These are phyloP conservation scores for Orestias chungarensis DNA, from an alignment of 2,797 vertebrate genomes.

Conservation along the genomic window DNA sequence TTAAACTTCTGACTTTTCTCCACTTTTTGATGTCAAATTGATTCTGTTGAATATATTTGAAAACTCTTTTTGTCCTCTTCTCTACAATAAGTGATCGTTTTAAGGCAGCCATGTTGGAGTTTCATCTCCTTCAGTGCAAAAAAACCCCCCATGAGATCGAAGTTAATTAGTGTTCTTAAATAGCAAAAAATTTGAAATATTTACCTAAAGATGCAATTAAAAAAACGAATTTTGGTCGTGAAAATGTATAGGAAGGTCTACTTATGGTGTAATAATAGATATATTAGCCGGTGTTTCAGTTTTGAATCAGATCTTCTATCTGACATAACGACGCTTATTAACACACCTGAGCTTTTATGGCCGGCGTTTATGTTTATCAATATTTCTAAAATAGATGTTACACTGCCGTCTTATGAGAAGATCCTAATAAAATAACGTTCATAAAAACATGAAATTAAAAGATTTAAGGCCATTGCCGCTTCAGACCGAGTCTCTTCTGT, in stretches of 20 bases:
- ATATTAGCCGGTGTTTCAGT: too few species aligned
- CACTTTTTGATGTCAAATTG: too few species aligned
- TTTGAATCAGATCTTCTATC: neutral
- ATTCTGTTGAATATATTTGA: too few species aligned
- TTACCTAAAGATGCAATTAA: slow-evolving; percentile 1
- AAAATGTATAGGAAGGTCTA: slow-evolving; percentile 1
- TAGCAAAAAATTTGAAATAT: slow-evolving; percentile 16
- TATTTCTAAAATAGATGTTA: slow-evolving; percentile 42
- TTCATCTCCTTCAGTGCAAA: too few species aligned
- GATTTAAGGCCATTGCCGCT: slow-evolving; percentile 61
- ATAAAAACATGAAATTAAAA: slow-evolving; percentile 64
- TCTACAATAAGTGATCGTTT: too few species aligned
- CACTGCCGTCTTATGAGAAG: slow-evolving; percentile 59
- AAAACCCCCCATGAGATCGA: too few species aligned
- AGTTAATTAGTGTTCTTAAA: neutral
- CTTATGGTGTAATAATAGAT: neutral
- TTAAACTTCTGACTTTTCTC: too few species aligned
- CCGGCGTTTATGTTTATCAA: slow-evolving; percentile 56
- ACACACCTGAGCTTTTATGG: slow-evolving; percentile 36
- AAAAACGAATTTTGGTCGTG: neutral
- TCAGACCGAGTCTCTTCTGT: slow-evolving; percentile 43
- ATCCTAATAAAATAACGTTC: slow-evolving; percentile 61
- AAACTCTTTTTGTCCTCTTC: too few species aligned
- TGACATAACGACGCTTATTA: slow-evolving; percentile 30
- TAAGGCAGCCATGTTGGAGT: too few species aligned